Conservation (phyloP, 2,113 vertebrate genomes). For the Garra rufa region DNA sequence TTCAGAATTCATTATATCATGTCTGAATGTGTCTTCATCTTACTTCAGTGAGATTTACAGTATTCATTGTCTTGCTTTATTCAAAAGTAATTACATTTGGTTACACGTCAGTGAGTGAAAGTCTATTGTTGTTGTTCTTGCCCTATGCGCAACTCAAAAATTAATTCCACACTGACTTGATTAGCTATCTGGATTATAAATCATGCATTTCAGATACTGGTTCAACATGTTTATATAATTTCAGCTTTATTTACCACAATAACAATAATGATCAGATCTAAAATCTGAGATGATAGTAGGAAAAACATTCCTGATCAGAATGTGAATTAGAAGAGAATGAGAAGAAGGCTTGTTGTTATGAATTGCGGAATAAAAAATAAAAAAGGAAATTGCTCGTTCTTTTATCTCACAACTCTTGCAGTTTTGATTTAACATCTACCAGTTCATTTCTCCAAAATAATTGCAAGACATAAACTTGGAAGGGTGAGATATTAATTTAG, state of each 20-base stretch:
- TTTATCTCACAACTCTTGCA: background rate
- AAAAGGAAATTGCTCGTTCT: background rate
- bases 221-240: background rate
- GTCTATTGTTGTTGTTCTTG: background rate
- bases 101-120: background rate
- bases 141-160: background rate
- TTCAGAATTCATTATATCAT: background rate
- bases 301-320: background rate
- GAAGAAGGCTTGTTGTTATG: too few species aligned
- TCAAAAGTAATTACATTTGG: background rate
- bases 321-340: too few species aligned
- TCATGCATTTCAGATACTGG: background rate
- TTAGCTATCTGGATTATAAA: background rate
- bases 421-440: background rate
- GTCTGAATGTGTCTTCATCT: background rate
- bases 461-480: background rate
- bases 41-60: background rate
- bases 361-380: background rate
- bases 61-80: background rate
- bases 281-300: background rate
- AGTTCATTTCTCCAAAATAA: background rate
- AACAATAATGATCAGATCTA: background rate
- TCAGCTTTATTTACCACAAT: background rate
- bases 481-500: background rate
- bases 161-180: background rate